These are phyloP conservation scores for Leptopterna dolabrata DNA, from an alignment of 2,888 invertebrate species.

Conservation along the genomic window DNA sequence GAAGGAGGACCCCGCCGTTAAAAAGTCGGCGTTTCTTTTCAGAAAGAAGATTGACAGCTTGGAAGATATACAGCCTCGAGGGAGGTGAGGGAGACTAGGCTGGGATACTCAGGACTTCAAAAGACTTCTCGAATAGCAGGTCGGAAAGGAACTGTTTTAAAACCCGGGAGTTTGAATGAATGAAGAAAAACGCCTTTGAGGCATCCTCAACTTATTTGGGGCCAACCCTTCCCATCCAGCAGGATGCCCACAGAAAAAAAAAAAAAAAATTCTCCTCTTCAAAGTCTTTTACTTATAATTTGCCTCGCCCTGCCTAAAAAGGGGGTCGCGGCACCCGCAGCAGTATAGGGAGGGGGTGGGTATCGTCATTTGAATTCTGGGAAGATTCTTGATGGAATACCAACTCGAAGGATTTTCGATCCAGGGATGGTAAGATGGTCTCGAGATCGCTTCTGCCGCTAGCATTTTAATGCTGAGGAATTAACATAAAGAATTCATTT, in stretches of 20 bases:
- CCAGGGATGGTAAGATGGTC: slow-evolving; percentile 25
- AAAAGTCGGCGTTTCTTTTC: slow-evolving; percentile 10
- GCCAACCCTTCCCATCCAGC: neutral
- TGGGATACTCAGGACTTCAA: slow-evolving; percentile 8
- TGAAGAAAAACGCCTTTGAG: slow-evolving; percentile 29
- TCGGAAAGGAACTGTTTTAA: slow-evolving; percentile 4
- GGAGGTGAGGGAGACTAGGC: neutral
- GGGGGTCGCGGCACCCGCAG: neutral
- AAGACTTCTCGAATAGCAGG: slow-evolving; percentile 24
- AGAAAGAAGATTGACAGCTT: slow-evolving; percentile 33
- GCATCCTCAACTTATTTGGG: slow-evolving; percentile 41
- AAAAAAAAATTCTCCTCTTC: neutral
- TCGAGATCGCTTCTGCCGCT: slow-evolving; percentile 4
- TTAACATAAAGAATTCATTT: slow-evolving; percentile 60
- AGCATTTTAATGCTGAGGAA: slow-evolving; percentile 48
- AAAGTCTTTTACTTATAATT: slow-evolving; percentile 48
- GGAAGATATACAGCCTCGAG: slow-evolving; percentile 9
- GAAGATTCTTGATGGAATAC: slow-evolving; percentile 58
- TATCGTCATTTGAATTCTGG: slow-evolving; percentile 56
- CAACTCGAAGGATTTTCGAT: slow-evolving; percentile 14
- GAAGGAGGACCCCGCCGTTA: neutral
- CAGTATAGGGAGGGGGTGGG: slow-evolving; percentile 3
- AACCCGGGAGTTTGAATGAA: slow-evolving; percentile 24
- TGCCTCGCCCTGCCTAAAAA: slow-evolving; percentile 35
- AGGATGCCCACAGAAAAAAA: neutral